These are phyloP conservation scores for Yasuhikotakia modesta DNA, from an alignment of 2,797 vertebrate species.

Conservation along the genomic window DNA sequence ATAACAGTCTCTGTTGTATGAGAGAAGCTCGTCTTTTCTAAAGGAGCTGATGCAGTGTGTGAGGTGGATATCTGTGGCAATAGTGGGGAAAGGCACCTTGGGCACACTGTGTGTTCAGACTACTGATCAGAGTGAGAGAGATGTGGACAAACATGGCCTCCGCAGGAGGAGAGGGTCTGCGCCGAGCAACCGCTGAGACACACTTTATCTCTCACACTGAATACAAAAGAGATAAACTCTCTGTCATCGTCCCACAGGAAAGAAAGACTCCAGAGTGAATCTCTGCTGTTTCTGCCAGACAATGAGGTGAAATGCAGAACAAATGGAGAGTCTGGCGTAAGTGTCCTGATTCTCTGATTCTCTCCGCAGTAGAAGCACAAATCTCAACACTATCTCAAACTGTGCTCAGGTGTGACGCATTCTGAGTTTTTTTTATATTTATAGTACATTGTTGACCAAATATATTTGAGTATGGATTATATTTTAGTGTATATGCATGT, in stretches of 20 bases:
- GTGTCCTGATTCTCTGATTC: background rate
- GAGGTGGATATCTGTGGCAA: slow-evolving; percentile 9
- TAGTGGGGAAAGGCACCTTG: slow-evolving; percentile 57
- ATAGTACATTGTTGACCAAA: too few species aligned
- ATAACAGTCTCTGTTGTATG: background rate
- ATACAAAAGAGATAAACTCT: background rate
- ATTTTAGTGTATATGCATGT: too few species aligned
- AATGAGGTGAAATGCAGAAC: background rate
- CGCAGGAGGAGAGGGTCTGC: background rate
- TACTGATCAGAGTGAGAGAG: slow-evolving; percentile 43
- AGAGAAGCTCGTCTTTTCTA: background rate
- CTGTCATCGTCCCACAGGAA: background rate
- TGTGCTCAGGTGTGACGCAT: too few species aligned
- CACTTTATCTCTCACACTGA: background rate
- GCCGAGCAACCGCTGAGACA: background rate
- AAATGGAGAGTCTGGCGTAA: background rate
- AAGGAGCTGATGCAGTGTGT: background rate
- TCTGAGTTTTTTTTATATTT: too few species aligned
- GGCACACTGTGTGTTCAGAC: slow-evolving; percentile 44
- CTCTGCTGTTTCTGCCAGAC: background rate
- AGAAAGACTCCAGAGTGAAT: too few species aligned
- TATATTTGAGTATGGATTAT: too few species aligned
- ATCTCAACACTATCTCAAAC: too few species aligned
- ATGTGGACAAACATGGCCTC: slow-evolving; percentile 11
- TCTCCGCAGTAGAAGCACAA: too few species aligned